Conservation (phyloP, 2,888 invertebrate genomes). For the Chrysolina haemoptera region DNA sequence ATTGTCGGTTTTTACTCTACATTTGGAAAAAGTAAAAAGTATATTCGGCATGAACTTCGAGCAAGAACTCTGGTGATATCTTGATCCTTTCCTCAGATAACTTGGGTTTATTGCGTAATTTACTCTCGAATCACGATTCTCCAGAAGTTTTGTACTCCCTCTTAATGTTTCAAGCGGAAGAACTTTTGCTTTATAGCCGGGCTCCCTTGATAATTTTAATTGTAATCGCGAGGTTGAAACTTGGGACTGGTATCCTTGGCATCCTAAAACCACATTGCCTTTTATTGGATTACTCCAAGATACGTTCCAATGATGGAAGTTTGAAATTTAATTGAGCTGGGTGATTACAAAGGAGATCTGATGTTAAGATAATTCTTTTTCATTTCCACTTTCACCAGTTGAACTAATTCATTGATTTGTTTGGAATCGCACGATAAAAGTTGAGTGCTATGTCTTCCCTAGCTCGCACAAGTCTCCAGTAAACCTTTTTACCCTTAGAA, state of each 20-base stretch:
- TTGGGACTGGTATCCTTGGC: neutral
- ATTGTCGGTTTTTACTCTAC: neutral
- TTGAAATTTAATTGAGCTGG: no score
- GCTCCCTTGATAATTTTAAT: slow-evolving; percentile 6
- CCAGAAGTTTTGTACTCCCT: slow-evolving; percentile 24
- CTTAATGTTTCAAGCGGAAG: slow-evolving; percentile 30
- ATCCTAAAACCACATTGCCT: neutral
- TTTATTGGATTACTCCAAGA: neutral
- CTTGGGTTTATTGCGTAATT: slow-evolving; percentile 31
- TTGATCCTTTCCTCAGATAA: slow-evolving; percentile 24
- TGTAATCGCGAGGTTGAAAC: neutral
- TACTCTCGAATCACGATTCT: slow-evolving; percentile 38
- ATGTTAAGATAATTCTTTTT: no score
- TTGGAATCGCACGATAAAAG: no score
- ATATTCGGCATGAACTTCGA: neutral
- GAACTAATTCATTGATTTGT: no score
- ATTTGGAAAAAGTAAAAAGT: no score
- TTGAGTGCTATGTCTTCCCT: no score
- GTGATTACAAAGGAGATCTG: no score
- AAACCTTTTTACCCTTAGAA: no score
- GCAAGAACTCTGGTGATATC: neutral
- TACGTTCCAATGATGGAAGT: no score
- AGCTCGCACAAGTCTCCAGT: no score
- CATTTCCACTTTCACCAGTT: no score
- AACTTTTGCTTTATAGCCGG: slow-evolving; percentile 7